These are phyloP conservation scores for Diogma glabrata DNA, from an alignment of 2,888 invertebrate genomes.

Conservation along the genomic window DNA sequence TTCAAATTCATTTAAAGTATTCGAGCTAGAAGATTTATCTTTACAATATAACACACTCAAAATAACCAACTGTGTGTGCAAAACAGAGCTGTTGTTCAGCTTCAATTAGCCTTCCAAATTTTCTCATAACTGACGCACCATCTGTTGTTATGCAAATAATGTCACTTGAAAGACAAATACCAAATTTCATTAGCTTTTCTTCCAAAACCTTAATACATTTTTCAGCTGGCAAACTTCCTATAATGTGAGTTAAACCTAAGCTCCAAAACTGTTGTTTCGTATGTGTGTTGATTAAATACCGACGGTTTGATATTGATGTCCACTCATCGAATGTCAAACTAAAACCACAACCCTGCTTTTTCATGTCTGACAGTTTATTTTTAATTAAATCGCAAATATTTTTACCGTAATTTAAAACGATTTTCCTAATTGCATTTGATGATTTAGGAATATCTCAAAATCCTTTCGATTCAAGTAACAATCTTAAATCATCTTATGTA, in stretches of 20 bases:
- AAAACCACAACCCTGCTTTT: not conserved
- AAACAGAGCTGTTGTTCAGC: too few relatives aligned
- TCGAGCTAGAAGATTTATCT: not conserved
- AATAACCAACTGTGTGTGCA: too few relatives aligned
- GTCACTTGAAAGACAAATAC: not conserved
- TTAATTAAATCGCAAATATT: constrained; percentile 1
- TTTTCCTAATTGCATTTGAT: not conserved
- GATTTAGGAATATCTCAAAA: not conserved
- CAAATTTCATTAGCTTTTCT: not conserved
- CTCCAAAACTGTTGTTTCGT: not conserved
- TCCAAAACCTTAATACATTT: too few relatives aligned
- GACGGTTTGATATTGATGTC: not conserved
- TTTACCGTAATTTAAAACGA: not conserved
- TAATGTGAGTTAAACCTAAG: not conserved
- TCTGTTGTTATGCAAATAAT: not conserved
- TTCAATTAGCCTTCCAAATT: too few relatives aligned
- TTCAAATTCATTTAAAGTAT: not conserved
- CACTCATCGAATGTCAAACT: too few relatives aligned
- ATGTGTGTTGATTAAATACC: too few relatives aligned
- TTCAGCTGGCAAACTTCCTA: not conserved
- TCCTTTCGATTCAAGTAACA: not conserved
- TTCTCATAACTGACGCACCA: not conserved
- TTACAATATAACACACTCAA: not conserved
- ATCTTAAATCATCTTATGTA: not conserved
- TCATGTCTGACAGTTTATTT: not conserved